A percentile compares a stretch with the other conserved stretches of the same genome.
Conservation (phyloP, 1,140 invertebrate species). For the Phenacoccus solenopsis region DNA sequence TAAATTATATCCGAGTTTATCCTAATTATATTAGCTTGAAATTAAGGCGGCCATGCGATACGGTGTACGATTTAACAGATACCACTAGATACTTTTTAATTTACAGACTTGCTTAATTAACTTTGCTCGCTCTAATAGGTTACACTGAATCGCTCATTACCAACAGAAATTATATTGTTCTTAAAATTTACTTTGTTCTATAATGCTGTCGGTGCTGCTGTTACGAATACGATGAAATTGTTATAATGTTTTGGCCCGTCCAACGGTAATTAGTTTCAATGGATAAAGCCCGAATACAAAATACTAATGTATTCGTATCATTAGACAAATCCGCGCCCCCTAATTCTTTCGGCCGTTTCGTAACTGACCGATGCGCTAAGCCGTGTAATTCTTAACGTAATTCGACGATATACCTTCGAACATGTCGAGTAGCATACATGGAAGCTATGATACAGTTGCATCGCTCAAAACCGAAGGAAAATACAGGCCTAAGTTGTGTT, state of each 20-base stretch:
- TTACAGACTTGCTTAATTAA: constrained; percentile 18
- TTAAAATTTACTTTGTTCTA: constrained; percentile 15
- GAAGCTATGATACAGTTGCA: no score
- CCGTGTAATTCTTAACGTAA: no score
- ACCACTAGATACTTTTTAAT: constrained; percentile 3
- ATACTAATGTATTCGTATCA: background rate
- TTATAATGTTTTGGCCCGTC: background rate
- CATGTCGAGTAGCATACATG: no score
- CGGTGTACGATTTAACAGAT: constrained; percentile 15
- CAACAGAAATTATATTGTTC: constrained; percentile 12
- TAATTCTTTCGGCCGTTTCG: no score
- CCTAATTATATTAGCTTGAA: constrained; percentile 13
- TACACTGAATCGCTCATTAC: constrained; percentile 16
- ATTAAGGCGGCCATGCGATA: background rate
- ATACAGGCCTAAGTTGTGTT: no score
- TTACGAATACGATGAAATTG: constrained; percentile 6
- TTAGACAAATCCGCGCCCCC: background rate
- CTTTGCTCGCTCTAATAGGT: constrained; percentile 14
- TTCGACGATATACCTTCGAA: no score
- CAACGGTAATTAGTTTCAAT: constrained; percentile 8
- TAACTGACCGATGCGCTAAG: no score
- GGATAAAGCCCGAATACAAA: background rate
- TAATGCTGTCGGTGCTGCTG: no score
- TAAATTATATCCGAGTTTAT: constrained; percentile 16
- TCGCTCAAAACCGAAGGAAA: no score